Conservation (phyloP, 2,113 vertebrate genomes). For the Datnioides undecimradiatus region DNA sequence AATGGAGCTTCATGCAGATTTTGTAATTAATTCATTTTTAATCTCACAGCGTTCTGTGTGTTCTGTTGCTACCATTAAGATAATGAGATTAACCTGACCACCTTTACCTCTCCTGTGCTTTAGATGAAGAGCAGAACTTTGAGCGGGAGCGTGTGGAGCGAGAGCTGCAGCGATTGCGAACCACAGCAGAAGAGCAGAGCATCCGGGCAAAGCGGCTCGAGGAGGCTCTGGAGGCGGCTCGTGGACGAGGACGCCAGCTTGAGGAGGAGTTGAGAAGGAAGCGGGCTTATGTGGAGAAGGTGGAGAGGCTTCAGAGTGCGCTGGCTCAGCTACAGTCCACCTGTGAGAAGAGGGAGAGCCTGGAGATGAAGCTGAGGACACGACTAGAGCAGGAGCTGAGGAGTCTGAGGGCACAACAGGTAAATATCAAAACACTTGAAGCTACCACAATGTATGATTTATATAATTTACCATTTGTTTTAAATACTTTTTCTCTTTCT, state of each 20-base stretch:
- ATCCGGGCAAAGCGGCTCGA: slow-evolving; percentile 89
- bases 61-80: neutral
- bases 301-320: slow-evolving; percentile 95
- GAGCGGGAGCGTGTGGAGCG: slow-evolving; percentile 92
- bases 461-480: neutral
- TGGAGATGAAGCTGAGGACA: slow-evolving; percentile 93
- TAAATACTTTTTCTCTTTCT: neutral
- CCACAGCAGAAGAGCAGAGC: slow-evolving; percentile 90
- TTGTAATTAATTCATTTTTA: slow-evolving; percentile 8
- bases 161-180: slow-evolving; percentile 88
- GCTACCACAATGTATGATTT: neutral
- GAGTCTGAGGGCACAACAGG: slow-evolving; percentile 95
- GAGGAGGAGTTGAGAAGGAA: slow-evolving; percentile 95
- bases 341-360: slow-evolving; percentile 95
- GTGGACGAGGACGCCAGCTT: slow-evolving; percentile 87
- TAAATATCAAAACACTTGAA: slow-evolving; percentile 53
- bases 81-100: neutral
- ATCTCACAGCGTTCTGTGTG: neutral
- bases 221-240: slow-evolving; percentile 91
- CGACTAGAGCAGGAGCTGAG: slow-evolving; percentile 96
- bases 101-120: neutral
- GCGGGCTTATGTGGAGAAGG: slow-evolving; percentile 95
- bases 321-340: slow-evolving; percentile 96
- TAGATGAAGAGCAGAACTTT: slow-evolving; percentile 93
- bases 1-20: neutral